Conservation (phyloP, 2,888 invertebrate genomes). For the Margaritifera margaritifera region DNA sequence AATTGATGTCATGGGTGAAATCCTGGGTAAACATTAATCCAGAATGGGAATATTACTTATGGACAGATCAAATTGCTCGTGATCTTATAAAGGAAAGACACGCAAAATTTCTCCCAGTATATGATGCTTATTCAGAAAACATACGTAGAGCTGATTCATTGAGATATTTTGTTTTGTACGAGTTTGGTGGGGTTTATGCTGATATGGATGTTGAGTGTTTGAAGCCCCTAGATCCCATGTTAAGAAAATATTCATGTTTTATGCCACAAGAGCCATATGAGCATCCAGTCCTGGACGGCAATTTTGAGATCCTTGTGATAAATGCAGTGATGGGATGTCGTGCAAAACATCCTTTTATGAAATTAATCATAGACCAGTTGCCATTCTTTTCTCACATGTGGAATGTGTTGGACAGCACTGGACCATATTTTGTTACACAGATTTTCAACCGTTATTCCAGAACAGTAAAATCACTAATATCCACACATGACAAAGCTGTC, state of each 20-base stretch:
- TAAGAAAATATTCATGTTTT: conserved; percentile 58
- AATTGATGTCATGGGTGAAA: conserved; percentile 58
- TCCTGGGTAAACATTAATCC: conserved; percentile 65
- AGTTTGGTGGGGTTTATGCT: conserved; percentile 68
- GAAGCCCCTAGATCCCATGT: conserved; percentile 55
- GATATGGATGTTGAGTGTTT: conserved; percentile 69
- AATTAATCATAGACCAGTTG: conserved; percentile 53
- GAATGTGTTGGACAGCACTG: conserved; percentile 64
- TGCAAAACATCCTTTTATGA: conserved; percentile 63
- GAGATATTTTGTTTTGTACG: conserved; percentile 66
- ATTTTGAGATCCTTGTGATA: conserved; percentile 59
- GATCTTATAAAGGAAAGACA: conserved; percentile 59
- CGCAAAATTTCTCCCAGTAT: conserved; percentile 55
- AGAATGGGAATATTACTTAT: conserved; percentile 69
- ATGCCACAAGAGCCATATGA: conserved; percentile 65
- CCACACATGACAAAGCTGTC: conserved; percentile 39
- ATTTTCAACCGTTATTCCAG: conserved; percentile 46
- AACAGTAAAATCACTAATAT: conserved; percentile 13
- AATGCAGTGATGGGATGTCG: conserved; percentile 65
- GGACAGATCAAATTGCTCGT: conserved; percentile 68
- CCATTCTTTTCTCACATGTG: conserved; percentile 58
- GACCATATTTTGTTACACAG: conserved; percentile 61
- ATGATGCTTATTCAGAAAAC: conserved; percentile 58
- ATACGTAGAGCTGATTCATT: conserved; percentile 66
- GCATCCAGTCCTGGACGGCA: conserved; percentile 62